phyloP scores from a whole-genome alignment of 2,797 vertebrate genomes.

The Scolopax rusticola region DNA sequence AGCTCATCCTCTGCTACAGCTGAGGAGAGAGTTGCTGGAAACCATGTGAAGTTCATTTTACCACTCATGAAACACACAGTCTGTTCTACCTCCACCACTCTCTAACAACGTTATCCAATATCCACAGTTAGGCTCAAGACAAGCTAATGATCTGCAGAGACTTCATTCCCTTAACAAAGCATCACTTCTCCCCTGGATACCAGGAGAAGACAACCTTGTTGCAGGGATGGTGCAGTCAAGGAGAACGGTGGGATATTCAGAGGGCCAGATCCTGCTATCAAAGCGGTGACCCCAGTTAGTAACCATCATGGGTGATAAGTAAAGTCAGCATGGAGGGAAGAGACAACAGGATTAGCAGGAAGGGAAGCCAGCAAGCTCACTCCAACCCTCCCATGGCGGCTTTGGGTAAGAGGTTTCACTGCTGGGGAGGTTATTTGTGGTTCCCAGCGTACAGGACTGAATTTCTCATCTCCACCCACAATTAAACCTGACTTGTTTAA shows the following conservation, averaged over 20 bases:
- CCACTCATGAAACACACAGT: neutral
- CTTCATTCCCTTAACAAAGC: neutral
- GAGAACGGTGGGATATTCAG: neutral
- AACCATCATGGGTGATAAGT: neutral
- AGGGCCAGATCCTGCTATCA: neutral
- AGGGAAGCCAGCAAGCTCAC: neutral
- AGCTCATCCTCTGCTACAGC: neutral
- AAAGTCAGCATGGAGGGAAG: neutral
- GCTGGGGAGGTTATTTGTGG: neutral
- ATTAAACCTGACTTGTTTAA: neutral
- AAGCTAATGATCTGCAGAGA: neutral
- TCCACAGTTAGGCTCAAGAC: neutral
- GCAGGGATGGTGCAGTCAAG: neutral
- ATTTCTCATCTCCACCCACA: neutral
- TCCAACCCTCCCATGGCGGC: neutral
- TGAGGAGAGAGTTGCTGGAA: slow-evolving; percentile 9
- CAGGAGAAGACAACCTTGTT: neutral
- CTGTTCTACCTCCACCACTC: neutral
- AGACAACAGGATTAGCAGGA: neutral
- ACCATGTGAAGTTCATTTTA: neutral
- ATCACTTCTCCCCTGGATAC: neutral
- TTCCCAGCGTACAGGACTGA: accelerated
- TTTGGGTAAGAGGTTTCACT: neutral
- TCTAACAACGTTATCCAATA: neutral
- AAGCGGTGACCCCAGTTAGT: neutral